phyloP scores from a whole-genome alignment of 1,140 invertebrate species.

The Drosophila pseudoananassae region DNA sequence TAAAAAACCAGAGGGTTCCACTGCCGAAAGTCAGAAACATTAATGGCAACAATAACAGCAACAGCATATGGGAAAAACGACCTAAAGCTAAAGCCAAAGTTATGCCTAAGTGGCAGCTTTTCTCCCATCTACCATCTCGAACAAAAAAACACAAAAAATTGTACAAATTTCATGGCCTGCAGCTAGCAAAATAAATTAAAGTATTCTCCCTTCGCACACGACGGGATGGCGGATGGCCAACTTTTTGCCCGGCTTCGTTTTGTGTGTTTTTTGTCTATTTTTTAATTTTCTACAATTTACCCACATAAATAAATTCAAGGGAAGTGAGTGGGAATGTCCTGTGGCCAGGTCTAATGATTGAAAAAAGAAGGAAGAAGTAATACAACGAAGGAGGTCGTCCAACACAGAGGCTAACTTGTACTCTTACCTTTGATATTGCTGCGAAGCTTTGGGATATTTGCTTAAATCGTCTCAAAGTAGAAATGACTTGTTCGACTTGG shows the following conservation, averaged over 20 bases:
- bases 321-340: conserved; percentile 32
- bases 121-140: not conserved
- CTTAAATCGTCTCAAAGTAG: conserved; percentile 13
- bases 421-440: conserved; percentile 17
- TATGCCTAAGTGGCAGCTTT: conserved; percentile 57
- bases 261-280: conserved; percentile 38
- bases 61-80: conserved; percentile 44
- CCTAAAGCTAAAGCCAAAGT: conserved; percentile 58
- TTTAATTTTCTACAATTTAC: conserved; percentile 58
- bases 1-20: not conserved
- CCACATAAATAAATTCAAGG: conserved; percentile 46
- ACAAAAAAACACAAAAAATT: conserved; percentile 26
- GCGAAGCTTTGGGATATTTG: conserved; percentile 24
- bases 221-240: conserved; percentile 11
- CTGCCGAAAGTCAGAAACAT: conserved; percentile 55
- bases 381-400: conserved; percentile 8
- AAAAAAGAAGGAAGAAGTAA: conserved; percentile 25
- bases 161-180: conserved; percentile 34
- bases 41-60: conserved; percentile 50
- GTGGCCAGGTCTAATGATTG: conserved; percentile 38
- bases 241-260: conserved; percentile 33
- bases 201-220: conserved; percentile 43
- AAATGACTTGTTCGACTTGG: conserved; percentile 4
- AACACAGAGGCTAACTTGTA: conserved; percentile 3
- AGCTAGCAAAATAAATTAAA: conserved; percentile 73